Base-by-base conservation (phyloP, 2,113 vertebrate species). In the Alethe diademata region DNA sequence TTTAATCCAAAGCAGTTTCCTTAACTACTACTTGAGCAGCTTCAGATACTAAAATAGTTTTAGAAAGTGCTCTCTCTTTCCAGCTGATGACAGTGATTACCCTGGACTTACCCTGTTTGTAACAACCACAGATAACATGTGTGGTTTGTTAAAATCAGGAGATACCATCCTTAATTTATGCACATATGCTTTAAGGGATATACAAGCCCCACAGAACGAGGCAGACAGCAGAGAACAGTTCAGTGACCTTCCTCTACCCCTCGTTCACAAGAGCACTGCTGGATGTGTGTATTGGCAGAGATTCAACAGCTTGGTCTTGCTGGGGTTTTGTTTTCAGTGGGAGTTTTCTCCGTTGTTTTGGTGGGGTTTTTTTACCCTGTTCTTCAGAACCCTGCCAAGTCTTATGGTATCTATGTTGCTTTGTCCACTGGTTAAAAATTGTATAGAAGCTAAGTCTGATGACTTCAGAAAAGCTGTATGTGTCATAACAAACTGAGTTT, bases 311-410 rank as follows among this genome's bases (percentile, higher is more conserved):
- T 76, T 88, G 58, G 14, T 61, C 43, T 78, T 82, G 12, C 62
- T 73, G 40, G 36, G 14, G 2, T 8, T 72, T 57, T 36, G 29
- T 6, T 42, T 40, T 65, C 26, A 33, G 11, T 36, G 14, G 14
- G 23, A 51, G 8, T 28, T 45, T 23, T 56, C 45, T 50, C 28
- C 4, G 35, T 79, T 81, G 24, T 36, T 58, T 53, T 61, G 38
- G 7, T 56, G 22, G 24, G 3, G 0, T 3, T 19, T 20, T 28
- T 19, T 11, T 3, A 14, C 3, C 19, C 19, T 67, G 5, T 58
- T 78, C 57, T 43, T 74, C 43, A 51, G 64, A 87, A 65, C 23
- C 6, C 42, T 62, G 18, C 31, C 17, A 53, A 25, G 16, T 75
- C 85, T 81, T 78, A 29, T 45, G 12, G 11, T 72, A 64, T 67